Percentiles rank a stretch among this genome's conserved stretches.
These are phyloP conservation scores for Bellardia pandia DNA, from an alignment of 2,888 invertebrate species.

Conservation along the genomic window DNA sequence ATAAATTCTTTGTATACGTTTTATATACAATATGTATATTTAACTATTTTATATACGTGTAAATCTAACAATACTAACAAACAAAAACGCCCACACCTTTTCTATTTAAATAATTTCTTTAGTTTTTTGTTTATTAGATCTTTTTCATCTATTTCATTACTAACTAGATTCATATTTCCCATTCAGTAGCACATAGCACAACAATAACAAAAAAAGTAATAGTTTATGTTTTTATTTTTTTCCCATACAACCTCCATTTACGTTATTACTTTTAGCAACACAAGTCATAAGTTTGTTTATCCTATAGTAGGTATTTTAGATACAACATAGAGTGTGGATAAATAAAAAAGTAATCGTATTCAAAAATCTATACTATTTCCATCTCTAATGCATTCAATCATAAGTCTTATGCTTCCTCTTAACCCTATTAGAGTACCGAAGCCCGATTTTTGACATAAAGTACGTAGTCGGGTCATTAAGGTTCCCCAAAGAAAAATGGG, in stretches of 20 bases:
- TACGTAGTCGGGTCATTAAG: too few relatives aligned
- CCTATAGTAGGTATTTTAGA: not conserved
- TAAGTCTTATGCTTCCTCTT: too few relatives aligned
- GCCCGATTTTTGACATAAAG: too few relatives aligned
- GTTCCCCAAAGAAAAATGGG: too few relatives aligned
- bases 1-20: not conserved
- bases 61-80: not conserved
- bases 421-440: too few relatives aligned
- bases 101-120: slow-evolving; percentile 6
- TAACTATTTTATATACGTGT: not conserved
- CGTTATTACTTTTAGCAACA: slow-evolving; percentile 10
- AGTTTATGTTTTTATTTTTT: slow-evolving; percentile 17
- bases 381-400: too few relatives aligned
- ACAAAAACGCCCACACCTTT: not conserved
- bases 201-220: slow-evolving; percentile 33
- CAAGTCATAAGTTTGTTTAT: not conserved
- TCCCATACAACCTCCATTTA: not conserved
- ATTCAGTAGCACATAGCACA: slow-evolving; percentile 2
- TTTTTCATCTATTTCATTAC: not conserved
- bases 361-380: too few relatives aligned
- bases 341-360: too few relatives aligned
- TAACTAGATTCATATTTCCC: slow-evolving; percentile 11
- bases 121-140: not conserved
- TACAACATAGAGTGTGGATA: not conserved
- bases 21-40: not conserved